Evolutionary conservation across 2,113 vertebrate genomes (phyloP), one percentile per base, ranked within the genome.

Genomic region (Lamprologus ornatipinnis): DNA sequence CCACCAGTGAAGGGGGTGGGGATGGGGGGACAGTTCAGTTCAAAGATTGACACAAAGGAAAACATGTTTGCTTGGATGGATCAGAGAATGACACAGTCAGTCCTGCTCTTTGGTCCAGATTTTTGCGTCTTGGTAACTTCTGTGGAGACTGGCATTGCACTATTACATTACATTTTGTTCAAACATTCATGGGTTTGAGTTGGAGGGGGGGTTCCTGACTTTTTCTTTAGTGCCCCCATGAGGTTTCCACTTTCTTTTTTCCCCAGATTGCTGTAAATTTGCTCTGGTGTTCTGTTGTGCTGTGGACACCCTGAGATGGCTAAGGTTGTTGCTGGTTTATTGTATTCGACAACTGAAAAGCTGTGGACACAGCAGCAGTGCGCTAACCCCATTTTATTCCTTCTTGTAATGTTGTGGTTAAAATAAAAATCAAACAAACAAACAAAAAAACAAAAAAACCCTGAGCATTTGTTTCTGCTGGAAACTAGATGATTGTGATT

Each of bases 401-500:
- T 80, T 23, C 19, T 19, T 81, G n/a, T 81, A 19, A 1, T 19
- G 37, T 8, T 60, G 80, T 42, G 21, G 37, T 33, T 9, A 47
- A 31, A 45, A 70, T 2, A 68, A 68, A 68, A 37, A 63, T 9
- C 4, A 58, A 58, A 8, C 13, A 58, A 60, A 58, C 1, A 31
- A 19, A 60, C 1, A 12, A 9, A 15, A 1, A 55, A 55, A 51
- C 7, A 51, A 23, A 14, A n/a, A 65, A 7, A 1, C 0, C 11
- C 8, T 19, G 57, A 10, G 26, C 57, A 31, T 63, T 28, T 31
- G 8, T 35, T 63, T 65, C 57, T 82, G 40, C 19, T n/a, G 42
- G 28, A 35, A 51, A 35, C 19, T 33, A 83, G 2, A 23, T 26
- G 31, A 31, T 75, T 9, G 5, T 26, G 47, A 51, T 11, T 57